Evolutionary conservation across 1,140 invertebrate genomes (phyloP).

Genomic region (Drosophila chauvacae): DNA sequence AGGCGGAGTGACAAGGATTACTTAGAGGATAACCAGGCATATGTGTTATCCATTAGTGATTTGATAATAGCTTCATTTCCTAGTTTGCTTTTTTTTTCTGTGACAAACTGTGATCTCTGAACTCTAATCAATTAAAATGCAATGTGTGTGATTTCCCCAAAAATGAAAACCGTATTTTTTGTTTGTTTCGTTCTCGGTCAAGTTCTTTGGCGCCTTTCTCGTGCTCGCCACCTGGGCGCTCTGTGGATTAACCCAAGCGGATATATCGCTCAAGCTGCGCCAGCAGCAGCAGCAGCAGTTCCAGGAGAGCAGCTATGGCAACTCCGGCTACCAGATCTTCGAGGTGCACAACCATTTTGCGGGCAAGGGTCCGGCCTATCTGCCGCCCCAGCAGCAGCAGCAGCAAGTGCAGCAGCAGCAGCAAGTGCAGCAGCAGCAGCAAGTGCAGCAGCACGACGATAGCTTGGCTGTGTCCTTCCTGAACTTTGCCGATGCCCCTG

Average conservation of each 20-base stretch:
- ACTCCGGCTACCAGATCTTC: slow-evolving; percentile 74
- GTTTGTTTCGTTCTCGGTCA: slow-evolving; percentile 28
- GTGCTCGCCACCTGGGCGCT: slow-evolving; percentile 55
- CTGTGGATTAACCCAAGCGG: slow-evolving; percentile 57
- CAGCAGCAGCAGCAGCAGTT: slow-evolving; percentile 54
- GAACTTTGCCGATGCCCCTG: slow-evolving; percentile 53
- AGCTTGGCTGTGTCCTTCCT: slow-evolving; percentile 65
- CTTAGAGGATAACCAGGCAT: slow-evolving; percentile 29
- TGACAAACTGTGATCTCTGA: slow-evolving; percentile 1
- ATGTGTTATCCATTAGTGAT: slow-evolving; percentile 3
- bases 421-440: neutral
- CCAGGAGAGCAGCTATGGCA: slow-evolving; percentile 68
- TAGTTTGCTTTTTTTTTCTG: slow-evolving; percentile 11
- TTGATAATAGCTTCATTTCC: neutral
- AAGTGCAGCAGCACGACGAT: slow-evolving; percentile 43
- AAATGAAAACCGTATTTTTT: slow-evolving; percentile 10
- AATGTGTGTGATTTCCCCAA: slow-evolving; percentile 2
- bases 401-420: slow-evolving; percentile 15
- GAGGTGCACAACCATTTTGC: slow-evolving; percentile 78
- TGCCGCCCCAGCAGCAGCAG: slow-evolving; percentile 59
- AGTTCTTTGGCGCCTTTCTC: slow-evolving; percentile 61
- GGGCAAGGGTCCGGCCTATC: slow-evolving; percentile 45
- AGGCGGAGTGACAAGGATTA: slow-evolving; percentile 36
- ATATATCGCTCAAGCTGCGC: slow-evolving; percentile 67
- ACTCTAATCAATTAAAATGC: neutral